Evolutionary conservation across 2,797 vertebrate species (phyloP).

Genomic region (Pteronotus mesoamericanus): DNA sequence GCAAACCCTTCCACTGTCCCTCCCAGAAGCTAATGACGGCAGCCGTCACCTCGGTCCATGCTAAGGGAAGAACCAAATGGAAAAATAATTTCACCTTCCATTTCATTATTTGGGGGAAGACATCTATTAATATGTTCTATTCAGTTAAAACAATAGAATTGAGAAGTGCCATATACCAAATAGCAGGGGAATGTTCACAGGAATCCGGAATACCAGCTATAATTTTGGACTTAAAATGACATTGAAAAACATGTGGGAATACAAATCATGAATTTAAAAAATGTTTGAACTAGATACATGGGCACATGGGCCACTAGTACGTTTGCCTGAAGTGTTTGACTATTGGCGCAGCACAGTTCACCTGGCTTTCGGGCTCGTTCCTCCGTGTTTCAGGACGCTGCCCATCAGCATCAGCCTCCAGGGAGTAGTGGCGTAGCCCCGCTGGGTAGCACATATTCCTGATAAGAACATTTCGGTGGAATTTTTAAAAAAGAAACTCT

Average conservation of each 20-base stretch:
- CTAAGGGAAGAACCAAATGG: not conserved
- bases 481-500: not conserved
- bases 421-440: not conserved
- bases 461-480: not conserved
- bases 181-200: not conserved
- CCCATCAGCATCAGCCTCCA: not conserved
- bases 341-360: not conserved
- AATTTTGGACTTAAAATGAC: not conserved
- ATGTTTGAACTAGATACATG: fast-evolving
- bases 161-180: not conserved
- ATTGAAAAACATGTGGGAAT: fast-evolving
- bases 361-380: not conserved
- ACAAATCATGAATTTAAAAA: not conserved
- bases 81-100: not conserved
- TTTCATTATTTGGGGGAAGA: not conserved
- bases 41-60: not conserved
- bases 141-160: not conserved
- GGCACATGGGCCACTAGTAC: not conserved
- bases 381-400: not conserved
- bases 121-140: not conserved
- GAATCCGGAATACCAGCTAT: not conserved
- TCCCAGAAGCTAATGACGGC: not conserved
- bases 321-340: fast-evolving
- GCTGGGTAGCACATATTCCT: not conserved
- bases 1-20: too few species aligned